Conservation (phyloP, 2,888 invertebrate species). For the Pherbina coryleti region DNA sequence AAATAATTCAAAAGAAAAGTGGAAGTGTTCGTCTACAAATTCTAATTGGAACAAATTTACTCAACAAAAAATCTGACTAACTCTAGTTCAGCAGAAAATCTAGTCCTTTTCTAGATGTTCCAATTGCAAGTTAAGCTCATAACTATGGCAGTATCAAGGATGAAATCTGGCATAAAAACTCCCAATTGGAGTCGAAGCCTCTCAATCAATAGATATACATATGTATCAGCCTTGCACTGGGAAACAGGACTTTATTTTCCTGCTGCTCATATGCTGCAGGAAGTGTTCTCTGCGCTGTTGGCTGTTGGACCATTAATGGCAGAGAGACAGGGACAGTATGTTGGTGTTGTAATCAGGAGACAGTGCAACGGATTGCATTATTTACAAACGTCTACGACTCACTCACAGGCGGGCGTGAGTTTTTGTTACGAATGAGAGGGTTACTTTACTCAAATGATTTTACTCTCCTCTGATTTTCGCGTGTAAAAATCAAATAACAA, state of each 20-base stretch:
- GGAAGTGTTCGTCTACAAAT: too few species aligned
- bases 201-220: slow-evolving; percentile 35
- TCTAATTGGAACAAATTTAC: neutral
- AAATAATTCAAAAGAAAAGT: too few species aligned
- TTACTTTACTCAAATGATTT: neutral
- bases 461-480: neutral
- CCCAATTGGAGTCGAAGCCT: neutral
- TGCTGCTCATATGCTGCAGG: neutral
- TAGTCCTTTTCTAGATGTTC: neutral
- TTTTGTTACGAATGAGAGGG: neutral
- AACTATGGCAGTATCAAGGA: slow-evolving; percentile 16
- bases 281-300: neutral
- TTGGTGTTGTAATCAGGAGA: slow-evolving; percentile 12
- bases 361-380: slow-evolving; percentile 25
- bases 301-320: neutral
- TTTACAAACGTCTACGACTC: slow-evolving; percentile 28
- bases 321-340: slow-evolving; percentile 12
- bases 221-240: slow-evolving; percentile 19
- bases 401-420: neutral
- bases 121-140: neutral
- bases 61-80: neutral
- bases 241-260: slow-evolving; percentile 43
- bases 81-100: too few species aligned
- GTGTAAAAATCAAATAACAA: slow-evolving; percentile 29
- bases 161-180: slow-evolving; percentile 38